Evolutionary conservation across 2,113 vertebrate genomes (phyloP).

Genomic region (Laticauda laticaudata): DNA sequence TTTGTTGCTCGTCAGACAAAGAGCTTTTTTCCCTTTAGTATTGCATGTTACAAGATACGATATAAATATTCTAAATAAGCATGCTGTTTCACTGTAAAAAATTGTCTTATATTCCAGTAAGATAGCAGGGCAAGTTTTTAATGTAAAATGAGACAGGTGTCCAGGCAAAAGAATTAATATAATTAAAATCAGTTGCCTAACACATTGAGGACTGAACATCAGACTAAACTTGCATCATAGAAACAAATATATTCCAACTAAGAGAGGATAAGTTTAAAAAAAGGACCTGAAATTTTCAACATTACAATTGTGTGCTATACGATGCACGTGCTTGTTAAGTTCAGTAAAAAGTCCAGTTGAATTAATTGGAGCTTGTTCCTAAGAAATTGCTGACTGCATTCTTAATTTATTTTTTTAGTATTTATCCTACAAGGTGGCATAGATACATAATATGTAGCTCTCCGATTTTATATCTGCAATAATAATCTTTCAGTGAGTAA

Average conservation of each 20-base stretch:
- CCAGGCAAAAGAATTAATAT: rapidly evolving
- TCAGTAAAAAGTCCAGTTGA: background rate
- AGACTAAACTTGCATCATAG: background rate
- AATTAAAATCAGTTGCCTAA: background rate
- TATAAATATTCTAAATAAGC: slow-evolving; percentile 50
- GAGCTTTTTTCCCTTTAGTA: slow-evolving; percentile 41
- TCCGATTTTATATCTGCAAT: background rate
- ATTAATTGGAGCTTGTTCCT: background rate
- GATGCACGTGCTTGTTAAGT: background rate
- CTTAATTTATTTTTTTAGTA: background rate
- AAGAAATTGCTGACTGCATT: background rate
- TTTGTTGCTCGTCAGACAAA: slow-evolving; percentile 47
- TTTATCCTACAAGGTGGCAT: background rate
- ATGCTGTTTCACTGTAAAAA: slow-evolving; percentile 26
- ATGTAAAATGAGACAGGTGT: slow-evolving; percentile 26
- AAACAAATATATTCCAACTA: background rate
- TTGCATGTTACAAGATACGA: slow-evolving; percentile 25
- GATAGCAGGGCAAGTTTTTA: slow-evolving; percentile 9
- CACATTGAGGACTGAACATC: background rate
- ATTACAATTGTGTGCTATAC: background rate
- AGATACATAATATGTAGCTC: background rate
- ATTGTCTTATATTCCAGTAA: slow-evolving; percentile 32
- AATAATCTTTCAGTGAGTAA: background rate
- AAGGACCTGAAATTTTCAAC: background rate
- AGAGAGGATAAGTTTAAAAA: background rate